Percentiles rank a stretch among this genome's conserved stretches.
These are phyloP conservation scores for Agonopterix arenella DNA, from an alignment of 2,888 invertebrate species.

Conservation along the genomic window DNA sequence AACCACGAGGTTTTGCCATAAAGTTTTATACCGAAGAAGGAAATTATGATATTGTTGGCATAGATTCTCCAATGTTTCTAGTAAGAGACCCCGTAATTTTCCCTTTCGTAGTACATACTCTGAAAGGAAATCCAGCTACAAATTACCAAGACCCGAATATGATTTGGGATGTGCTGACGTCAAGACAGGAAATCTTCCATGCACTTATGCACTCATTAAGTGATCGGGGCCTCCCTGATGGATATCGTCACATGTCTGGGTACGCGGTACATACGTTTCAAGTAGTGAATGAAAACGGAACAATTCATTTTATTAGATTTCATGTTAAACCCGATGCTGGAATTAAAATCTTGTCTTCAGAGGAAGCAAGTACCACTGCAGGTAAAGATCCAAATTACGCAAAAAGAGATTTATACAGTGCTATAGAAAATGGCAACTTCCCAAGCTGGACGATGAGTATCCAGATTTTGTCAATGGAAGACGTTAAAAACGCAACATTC, in stretches of 20 bases:
- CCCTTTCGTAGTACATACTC: slow-evolving; percentile 68
- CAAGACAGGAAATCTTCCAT: slow-evolving; percentile 82
- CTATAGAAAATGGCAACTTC: slow-evolving; percentile 81
- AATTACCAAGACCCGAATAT: slow-evolving; percentile 25
- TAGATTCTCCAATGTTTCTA: slow-evolving; percentile 76
- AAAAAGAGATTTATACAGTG: slow-evolving; percentile 88
- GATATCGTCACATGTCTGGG: slow-evolving; percentile 91
- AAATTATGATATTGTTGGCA: slow-evolving; percentile 42
- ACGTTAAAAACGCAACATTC: slow-evolving; percentile 44
- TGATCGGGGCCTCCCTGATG: slow-evolving; percentile 92
- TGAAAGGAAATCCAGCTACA: slow-evolving; percentile 75
- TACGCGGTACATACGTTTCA: slow-evolving; percentile 94
- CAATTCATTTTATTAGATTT: slow-evolving; percentile 88
- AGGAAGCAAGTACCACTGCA: slow-evolving; percentile 78
- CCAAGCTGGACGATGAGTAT: slow-evolving; percentile 62
- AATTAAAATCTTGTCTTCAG: slow-evolving; percentile 81
- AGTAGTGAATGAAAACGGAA: slow-evolving; percentile 82
- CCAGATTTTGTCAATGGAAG: slow-evolving; percentile 51
- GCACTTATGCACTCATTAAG: slow-evolving; percentile 85
- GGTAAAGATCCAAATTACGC: slow-evolving; percentile 88
- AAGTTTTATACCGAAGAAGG: slow-evolving; percentile 40
- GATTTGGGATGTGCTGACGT: slow-evolving; percentile 70
- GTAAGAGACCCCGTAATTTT: slow-evolving; percentile 73
- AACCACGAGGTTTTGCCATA: slow-evolving; percentile 57
- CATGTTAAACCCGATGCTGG: slow-evolving; percentile 92